These are phyloP conservation scores for Brachionus asplanchnoidis DNA, from an alignment of 1,140 invertebrate genomes.

Conservation along the genomic window DNA sequence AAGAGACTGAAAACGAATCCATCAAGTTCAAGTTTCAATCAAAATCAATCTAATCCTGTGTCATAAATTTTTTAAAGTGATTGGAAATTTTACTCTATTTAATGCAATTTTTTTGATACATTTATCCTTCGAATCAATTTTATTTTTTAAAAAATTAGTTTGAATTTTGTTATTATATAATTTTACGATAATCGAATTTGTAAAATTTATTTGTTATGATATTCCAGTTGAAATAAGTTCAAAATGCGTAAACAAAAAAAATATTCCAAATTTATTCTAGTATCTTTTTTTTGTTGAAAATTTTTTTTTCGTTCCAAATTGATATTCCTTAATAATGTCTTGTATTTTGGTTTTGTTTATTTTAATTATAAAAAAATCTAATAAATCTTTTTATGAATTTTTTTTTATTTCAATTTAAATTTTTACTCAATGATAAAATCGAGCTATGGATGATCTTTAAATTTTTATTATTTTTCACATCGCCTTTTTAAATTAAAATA, in stretches of 20 bases:
- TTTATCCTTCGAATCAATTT: neutral
- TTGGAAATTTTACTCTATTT: neutral
- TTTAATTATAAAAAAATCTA: neutral
- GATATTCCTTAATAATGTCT: neutral
- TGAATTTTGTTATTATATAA: neutral
- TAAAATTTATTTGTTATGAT: neutral
- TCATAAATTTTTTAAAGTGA: neutral
- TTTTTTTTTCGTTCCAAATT: neutral
- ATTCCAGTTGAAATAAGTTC: neutral
- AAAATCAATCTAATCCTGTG: constrained; percentile 23
- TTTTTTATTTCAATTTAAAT: neutral
- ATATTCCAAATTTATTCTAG: neutral
- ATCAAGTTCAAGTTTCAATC: constrained; percentile 10
- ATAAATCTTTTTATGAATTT: neutral
- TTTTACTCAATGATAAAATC: too few relatives aligned
- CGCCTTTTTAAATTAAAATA: too few relatives aligned
- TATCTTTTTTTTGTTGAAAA: neutral
- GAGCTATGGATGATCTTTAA: too few relatives aligned
- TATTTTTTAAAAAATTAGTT: neutral
- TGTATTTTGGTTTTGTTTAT: neutral
- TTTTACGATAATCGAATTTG: neutral
- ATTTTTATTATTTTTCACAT: too few relatives aligned
- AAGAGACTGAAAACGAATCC: constrained; percentile 63
- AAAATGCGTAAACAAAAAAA: neutral
- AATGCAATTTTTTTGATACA: neutral